phyloP scores from a whole-genome alignment of 2,797 vertebrate genomes.

The Paramormyrops hopkinsi region DNA sequence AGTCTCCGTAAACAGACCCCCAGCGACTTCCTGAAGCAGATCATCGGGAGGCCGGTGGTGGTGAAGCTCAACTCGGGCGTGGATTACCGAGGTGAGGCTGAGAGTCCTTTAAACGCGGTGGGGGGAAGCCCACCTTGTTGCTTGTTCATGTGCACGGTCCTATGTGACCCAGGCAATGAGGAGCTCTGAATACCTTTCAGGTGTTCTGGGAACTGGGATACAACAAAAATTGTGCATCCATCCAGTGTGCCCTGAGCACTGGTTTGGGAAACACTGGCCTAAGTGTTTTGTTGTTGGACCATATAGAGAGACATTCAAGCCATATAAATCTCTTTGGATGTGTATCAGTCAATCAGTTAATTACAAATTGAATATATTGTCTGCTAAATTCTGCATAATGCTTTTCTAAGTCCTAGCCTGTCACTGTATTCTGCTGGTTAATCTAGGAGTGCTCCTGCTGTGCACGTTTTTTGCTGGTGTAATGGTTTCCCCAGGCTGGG shows the following conservation, averaged over 20 bases:
- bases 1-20: conserved; percentile 96
- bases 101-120: not conserved
- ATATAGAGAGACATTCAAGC: not conserved
- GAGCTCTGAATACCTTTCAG: not conserved
- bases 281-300: not conserved
- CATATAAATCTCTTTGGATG: not conserved
- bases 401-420: not conserved
- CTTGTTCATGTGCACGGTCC: not conserved
- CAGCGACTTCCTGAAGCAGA: conserved; percentile 97
- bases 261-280: not conserved
- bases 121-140: not conserved
- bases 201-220: not conserved
- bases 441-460: not conserved
- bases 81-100: conserved; percentile 86
- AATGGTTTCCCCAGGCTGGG: not conserved
- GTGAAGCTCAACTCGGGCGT: conserved; percentile 98
- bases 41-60: conserved; percentile 94
- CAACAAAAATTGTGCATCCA: not conserved
- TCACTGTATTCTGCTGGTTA: not conserved
- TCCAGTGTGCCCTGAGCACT: not conserved
- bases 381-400: not conserved
- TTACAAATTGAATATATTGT: not conserved
- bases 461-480: not conserved
- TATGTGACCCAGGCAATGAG: not conserved
- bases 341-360: not conserved